phyloP scores from a whole-genome alignment of 2,797 vertebrate genomes.

The Bradypodion ventrale region DNA sequence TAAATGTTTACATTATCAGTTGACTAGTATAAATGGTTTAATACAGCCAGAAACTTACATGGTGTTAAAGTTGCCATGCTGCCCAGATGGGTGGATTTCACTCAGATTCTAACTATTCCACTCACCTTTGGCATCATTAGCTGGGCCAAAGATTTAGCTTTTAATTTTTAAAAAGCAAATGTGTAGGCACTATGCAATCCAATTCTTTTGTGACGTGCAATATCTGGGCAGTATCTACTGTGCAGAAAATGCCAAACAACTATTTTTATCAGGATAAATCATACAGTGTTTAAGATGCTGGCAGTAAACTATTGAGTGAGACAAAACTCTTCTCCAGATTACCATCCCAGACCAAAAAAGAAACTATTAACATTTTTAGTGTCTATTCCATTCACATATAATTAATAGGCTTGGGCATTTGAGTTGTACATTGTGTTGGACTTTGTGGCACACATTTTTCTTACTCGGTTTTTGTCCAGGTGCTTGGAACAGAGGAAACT shows the following conservation, averaged over 20 bases:
- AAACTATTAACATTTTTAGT: too few species aligned
- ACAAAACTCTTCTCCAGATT: background rate
- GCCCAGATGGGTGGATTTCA: background rate
- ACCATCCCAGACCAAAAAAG: too few species aligned
- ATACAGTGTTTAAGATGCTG: too few species aligned
- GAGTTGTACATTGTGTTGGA: too few species aligned
- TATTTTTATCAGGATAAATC: too few species aligned
- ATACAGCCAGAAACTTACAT: background rate
- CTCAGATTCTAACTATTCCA: background rate
- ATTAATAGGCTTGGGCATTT: background rate
- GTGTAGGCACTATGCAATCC: background rate
- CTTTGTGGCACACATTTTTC: too few species aligned
- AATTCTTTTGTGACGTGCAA: background rate
- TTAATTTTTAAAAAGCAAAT: background rate
- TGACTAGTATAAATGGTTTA: background rate
- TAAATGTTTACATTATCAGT: too few species aligned
- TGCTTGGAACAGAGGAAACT: too few species aligned
- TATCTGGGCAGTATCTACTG: too few species aligned
- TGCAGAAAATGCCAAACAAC: too few species aligned
- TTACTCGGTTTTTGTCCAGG: too few species aligned
- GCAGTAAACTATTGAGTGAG: background rate
- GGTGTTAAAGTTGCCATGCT: background rate
- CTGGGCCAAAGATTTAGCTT: background rate
- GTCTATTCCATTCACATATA: background rate
- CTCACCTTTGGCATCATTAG: background rate